Base-by-base conservation (phyloP, 1,140 invertebrate species). In the Penaeus japonicus region DNA sequence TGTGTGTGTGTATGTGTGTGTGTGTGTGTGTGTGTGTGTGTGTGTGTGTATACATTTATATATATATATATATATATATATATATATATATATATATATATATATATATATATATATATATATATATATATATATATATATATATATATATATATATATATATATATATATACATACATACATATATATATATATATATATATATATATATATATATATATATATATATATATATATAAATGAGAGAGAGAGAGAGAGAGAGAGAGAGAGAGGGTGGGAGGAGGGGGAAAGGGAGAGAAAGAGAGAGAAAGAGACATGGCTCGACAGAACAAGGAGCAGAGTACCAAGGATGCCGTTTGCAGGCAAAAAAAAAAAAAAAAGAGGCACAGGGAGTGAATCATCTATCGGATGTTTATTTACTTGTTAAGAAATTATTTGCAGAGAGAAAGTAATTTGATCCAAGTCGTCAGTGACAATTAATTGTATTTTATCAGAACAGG, bases 191-290 rank as follows among this genome's bases (percentile, higher is more conserved):
- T 77, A 39, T 77, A 77, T 77, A 77, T 77, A 77, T 77, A 77
- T 77, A 77, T 77, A 77, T 77, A 77, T 77, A 77, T 77, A 77
- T 77, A 77, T 77, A 77, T 77, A 77, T 65, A 65, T 65, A 65
- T 65, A 65, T 65, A 65, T 65, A 65, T 65, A 65, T 65, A 65
- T 65, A 65, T 65, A 65, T 65, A 65, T 65, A 65, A 4, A 15
- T 65, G 62, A 65, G 62, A 65, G 62, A 15, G 18, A 65, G 7
- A 65, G 0, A 18, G 62, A 7, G 18, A 65, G 5, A 65, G 62
- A 7, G 62, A 18, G 62, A 18, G 62, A 7, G 10, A 65, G 59
- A 17, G 59, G 4, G 59, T n/a, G 17, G 59, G 20, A 27, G 20
- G 7, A 0, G 62, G 20, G 62, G 0, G 5, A 15, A 5, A 12